A percentile compares a stretch with the other conserved stretches of the same genome.
These are phyloP conservation scores for Acleris emargana DNA, from an alignment of 2,888 invertebrate species.

Conservation along the genomic window DNA sequence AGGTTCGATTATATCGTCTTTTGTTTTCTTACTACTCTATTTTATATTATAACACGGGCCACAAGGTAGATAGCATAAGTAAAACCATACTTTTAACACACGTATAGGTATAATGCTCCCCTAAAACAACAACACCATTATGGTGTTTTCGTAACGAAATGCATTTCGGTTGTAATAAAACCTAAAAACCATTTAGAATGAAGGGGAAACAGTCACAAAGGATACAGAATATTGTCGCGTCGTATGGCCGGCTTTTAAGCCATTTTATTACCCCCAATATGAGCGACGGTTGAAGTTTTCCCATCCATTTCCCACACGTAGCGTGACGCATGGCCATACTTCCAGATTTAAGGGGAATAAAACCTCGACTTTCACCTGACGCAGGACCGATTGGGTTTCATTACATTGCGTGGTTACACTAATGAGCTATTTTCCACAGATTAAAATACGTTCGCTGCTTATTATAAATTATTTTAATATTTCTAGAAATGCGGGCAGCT, in stretches of 20 bases:
- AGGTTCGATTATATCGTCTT: too few relatives aligned
- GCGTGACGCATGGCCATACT: slow-evolving; percentile 28
- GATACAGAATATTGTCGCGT: slow-evolving; percentile 3
- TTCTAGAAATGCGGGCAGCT: slow-evolving; percentile 2
- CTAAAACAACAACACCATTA: too few relatives aligned
- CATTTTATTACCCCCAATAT: slow-evolving; percentile 21
- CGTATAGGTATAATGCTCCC: too few relatives aligned
- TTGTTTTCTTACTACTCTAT: too few relatives aligned
- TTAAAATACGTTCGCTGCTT: slow-evolving; percentile 18
- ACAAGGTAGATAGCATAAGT: too few relatives aligned
- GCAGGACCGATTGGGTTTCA: slow-evolving; percentile 13
- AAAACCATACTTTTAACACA: too few relatives aligned
- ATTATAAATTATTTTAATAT: slow-evolving; percentile 14
- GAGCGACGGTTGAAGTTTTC: slow-evolving; percentile 27
- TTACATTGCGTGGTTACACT: slow-evolving; percentile 22
- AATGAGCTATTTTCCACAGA: slow-evolving; percentile 21
- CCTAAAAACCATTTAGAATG: not conserved
- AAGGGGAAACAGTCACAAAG: slow-evolving; percentile 10
- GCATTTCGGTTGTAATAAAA: not conserved
- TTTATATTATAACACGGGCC: too few relatives aligned
- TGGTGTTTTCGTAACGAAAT: too few relatives aligned
- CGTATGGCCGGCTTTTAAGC: slow-evolving; percentile 8
- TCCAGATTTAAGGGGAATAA: slow-evolving; percentile 6
- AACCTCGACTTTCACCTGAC: slow-evolving; percentile 2
- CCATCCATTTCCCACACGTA: slow-evolving; percentile 24